Evolutionary conservation across 2,888 invertebrate genomes (phyloP).

Genomic region (Cabera pusaria): DNA sequence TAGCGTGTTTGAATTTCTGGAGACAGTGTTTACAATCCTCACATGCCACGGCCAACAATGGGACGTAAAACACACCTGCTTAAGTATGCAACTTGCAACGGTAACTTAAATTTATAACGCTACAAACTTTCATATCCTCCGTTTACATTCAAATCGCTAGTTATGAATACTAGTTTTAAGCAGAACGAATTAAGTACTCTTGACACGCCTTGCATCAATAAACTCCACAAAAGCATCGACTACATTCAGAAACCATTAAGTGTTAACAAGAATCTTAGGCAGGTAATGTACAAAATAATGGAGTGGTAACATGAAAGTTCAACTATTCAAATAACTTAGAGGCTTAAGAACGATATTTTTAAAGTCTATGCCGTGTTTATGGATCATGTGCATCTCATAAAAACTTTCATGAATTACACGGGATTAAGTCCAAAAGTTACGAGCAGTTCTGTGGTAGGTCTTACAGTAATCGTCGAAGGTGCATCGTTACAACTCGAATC

Average conservation of each 20-base stretch:
- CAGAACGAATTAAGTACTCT: slow-evolving; percentile 22
- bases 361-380: slow-evolving; percentile 47
- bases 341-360: slow-evolving; percentile 44
- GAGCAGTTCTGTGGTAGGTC: slow-evolving; percentile 75
- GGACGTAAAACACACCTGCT: slow-evolving; percentile 39
- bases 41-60: slow-evolving; percentile 61
- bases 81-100: slow-evolving; percentile 30
- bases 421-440: slow-evolving; percentile 69
- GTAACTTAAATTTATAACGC: slow-evolving; percentile 33
- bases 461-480: slow-evolving; percentile 39
- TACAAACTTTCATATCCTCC: slow-evolving; percentile 32
- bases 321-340: slow-evolving; percentile 28
- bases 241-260: slow-evolving; percentile 19
- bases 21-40: slow-evolving; percentile 61
- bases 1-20: slow-evolving; percentile 58
- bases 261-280: slow-evolving; percentile 17
- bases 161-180: slow-evolving; percentile 22
- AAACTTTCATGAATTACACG: slow-evolving; percentile 65
- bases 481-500: slow-evolving; percentile 29
- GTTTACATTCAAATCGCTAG: slow-evolving; percentile 29
- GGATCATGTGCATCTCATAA: slow-evolving; percentile 63
- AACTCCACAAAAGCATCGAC: slow-evolving; percentile 21
- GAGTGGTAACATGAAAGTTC: slow-evolving; percentile 28
- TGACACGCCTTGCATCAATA: slow-evolving; percentile 24
- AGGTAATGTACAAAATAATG: slow-evolving; percentile 27